A percentile compares a stretch with the other conserved stretches of the same genome.
Conservation (phyloP, 1,140 invertebrate species). For the Heterodera carotae region DNA sequence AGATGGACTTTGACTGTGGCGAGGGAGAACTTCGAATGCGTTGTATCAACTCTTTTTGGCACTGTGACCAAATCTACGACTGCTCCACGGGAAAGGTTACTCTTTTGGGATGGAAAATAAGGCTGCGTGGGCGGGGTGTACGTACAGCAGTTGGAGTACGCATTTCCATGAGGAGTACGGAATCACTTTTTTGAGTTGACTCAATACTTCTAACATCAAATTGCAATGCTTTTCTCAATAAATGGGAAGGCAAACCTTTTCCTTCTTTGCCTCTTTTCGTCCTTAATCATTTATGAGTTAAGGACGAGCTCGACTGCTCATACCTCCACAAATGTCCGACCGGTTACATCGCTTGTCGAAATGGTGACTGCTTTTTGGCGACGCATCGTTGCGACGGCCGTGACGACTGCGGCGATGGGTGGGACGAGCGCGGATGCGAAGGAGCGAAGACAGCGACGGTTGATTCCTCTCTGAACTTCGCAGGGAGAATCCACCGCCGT, state of each 20-base stretch:
- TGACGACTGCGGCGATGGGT: conserved; percentile 3
- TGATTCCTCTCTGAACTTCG: too few species aligned
- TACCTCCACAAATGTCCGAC: conserved; percentile 19
- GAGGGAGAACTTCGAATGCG: conserved; percentile 13
- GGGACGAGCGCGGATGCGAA: conserved; percentile 6
- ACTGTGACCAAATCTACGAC: conserved; percentile 21
- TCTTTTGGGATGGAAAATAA: neutral
- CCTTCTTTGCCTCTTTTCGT: too few species aligned
- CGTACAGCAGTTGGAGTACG: too few species aligned
- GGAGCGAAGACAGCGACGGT: too few species aligned
- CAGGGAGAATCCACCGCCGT: too few species aligned
- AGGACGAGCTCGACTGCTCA: conserved; percentile 2
- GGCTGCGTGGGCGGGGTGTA: too few species aligned
- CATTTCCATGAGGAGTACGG: too few species aligned
- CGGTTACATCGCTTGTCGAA: conserved; percentile 3
- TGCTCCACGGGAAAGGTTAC: conserved; percentile 18
- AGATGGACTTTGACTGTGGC: conserved; percentile 19
- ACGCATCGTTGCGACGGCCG: conserved; percentile 8
- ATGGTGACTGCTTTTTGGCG: conserved; percentile 20
- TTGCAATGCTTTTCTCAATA: too few species aligned
- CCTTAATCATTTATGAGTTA: too few species aligned
- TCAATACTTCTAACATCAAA: too few species aligned
- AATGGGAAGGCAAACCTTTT: neutral
- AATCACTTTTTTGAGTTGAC: too few species aligned
- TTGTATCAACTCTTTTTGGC: conserved; percentile 10